These are phyloP conservation scores for Chondrilla cf. caribensis DNA, from an alignment of 37 sponge, comb jelly and placozoan species.

Conservation along the genomic window DNA sequence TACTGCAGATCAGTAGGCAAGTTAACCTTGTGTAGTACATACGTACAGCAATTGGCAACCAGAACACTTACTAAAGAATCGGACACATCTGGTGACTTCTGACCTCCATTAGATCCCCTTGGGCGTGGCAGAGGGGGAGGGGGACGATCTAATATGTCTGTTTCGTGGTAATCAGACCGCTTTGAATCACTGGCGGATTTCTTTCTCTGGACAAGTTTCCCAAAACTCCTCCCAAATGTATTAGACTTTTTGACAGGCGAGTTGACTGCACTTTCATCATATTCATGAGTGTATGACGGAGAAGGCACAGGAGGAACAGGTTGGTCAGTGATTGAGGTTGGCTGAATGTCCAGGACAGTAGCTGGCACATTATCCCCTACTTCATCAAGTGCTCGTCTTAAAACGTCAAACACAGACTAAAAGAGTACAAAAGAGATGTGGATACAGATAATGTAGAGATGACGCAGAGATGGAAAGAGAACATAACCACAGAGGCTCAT, in stretches of 20 bases:
- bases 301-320: slow-evolving; percentile 6
- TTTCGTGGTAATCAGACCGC: not conserved
- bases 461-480: no score
- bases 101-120: not conserved
- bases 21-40: no score
- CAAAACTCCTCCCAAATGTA: slow-evolving; percentile 8
- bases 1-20: no score
- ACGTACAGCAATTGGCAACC: no score
- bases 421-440: no score
- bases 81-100: not conserved
- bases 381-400: no score
- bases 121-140: not conserved
- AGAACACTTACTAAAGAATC: not conserved
- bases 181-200: not conserved
- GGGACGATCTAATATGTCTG: not conserved
- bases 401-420: no score
- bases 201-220: not conserved
- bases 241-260: not conserved
- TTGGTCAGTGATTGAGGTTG: not conserved
- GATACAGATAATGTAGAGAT: no score
- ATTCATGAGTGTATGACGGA: not conserved
- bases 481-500: no score
- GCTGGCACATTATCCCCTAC: not conserved
- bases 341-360: not conserved
- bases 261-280: not conserved